phyloP scores from a whole-genome alignment of 1,140 invertebrate species.

The Octopus sinensis region DNA sequence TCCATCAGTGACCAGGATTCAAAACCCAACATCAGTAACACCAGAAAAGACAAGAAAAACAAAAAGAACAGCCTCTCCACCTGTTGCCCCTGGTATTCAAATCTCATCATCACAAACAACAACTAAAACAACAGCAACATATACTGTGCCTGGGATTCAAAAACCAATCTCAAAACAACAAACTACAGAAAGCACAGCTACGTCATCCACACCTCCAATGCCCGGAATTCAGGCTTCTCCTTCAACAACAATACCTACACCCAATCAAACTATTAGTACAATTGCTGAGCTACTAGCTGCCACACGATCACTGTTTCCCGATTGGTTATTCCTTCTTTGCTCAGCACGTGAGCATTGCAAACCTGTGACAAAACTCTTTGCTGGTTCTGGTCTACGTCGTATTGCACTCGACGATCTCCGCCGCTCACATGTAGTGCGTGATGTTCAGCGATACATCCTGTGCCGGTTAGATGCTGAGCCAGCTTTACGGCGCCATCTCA shows the following conservation, averaged over 20 bases:
- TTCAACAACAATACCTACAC: conserved; percentile 30
- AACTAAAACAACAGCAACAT: too few relatives aligned
- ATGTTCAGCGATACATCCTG: conserved; percentile 93
- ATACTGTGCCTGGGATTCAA: too few relatives aligned
- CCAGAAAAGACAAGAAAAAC: too few relatives aligned
- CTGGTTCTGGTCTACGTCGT: conserved; percentile 89
- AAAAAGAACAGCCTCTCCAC: too few relatives aligned
- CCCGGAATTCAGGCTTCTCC: neutral
- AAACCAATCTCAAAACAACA: too few relatives aligned
- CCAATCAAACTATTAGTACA: conserved; percentile 61
- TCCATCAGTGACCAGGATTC: too few relatives aligned
- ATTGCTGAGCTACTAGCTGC: conserved; percentile 83
- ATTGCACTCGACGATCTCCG: conserved; percentile 83
- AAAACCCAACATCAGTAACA: too few relatives aligned
- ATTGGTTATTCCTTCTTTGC: conserved; percentile 87
- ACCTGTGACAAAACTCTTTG: conserved; percentile 84
- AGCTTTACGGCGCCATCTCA: conserved; percentile 74
- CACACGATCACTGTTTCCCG: conserved; percentile 88
- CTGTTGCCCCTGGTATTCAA: too few relatives aligned
- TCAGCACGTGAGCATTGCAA: conserved; percentile 79
- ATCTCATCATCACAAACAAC: too few relatives aligned
- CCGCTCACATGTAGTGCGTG: conserved; percentile 77
- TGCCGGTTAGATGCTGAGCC: conserved; percentile 72
- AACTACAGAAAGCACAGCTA: too few relatives aligned
- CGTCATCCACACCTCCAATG: too few relatives aligned